Conservation (phyloP, 2,888 invertebrate species). For the Periphyllus acericola region DNA sequence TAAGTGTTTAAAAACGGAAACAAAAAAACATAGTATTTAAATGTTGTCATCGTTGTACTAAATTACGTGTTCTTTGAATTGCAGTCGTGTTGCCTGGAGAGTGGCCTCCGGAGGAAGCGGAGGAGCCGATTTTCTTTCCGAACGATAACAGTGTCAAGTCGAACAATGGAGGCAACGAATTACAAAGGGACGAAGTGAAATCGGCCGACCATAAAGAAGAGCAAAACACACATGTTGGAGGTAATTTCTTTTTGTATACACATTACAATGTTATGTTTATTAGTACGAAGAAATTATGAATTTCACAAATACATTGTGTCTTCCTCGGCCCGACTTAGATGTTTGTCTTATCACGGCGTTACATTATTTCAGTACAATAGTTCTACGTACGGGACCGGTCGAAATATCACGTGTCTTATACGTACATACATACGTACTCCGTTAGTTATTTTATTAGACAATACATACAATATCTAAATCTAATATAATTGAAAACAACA, state of each 20-base stretch:
- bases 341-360: background rate
- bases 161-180: slow-evolving; percentile 50
- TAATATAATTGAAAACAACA: background rate
- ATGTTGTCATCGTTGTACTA: slow-evolving; percentile 12
- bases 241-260: background rate
- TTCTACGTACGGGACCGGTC: background rate
- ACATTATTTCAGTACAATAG: background rate
- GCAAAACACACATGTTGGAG: slow-evolving; percentile 57
- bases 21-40: background rate
- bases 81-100: slow-evolving; percentile 43
- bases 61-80: background rate
- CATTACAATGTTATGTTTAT: background rate
- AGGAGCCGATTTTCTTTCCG: slow-evolving; percentile 49
- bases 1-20: background rate
- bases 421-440: background rate
- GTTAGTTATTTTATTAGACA: background rate
- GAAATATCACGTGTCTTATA: background rate
- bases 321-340: too few species aligned
- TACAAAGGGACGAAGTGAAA: slow-evolving; percentile 56
- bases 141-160: slow-evolving; percentile 60
- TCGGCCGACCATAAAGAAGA: slow-evolving; percentile 57
- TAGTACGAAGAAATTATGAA: background rate
- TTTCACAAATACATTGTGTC: background rate
- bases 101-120: slow-evolving; percentile 53
- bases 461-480: background rate